These are phyloP conservation scores for Venustoraphidia nigricollis DNA, from an alignment of 2,888 invertebrate species.

Conservation along the genomic window DNA sequence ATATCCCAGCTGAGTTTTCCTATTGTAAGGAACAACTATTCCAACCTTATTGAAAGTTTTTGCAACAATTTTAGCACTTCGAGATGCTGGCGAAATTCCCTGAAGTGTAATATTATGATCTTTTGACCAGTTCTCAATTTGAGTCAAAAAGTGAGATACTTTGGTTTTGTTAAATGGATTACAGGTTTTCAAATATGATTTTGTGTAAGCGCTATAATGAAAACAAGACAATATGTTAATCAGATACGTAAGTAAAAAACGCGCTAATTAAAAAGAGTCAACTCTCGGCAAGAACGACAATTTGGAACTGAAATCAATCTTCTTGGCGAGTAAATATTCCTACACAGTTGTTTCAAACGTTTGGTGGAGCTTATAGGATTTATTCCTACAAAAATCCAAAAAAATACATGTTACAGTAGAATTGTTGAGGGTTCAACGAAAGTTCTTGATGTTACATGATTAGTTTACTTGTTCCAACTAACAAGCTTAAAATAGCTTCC, in stretches of 20 bases:
- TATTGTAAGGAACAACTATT: constrained; percentile 70
- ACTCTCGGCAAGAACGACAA: too few species aligned
- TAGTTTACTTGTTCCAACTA: too few species aligned
- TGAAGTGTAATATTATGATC: constrained; percentile 41
- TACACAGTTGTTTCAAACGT: too few species aligned
- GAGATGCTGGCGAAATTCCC: constrained; percentile 33
- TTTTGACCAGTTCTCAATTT: constrained; percentile 45
- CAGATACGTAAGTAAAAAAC: not conserved
- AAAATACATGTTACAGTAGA: too few species aligned
- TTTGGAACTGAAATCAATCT: too few species aligned
- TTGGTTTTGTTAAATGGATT: constrained; percentile 47
- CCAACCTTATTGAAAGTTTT: constrained; percentile 70
- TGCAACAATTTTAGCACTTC: constrained; percentile 45
- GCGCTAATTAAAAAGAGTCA: too few species aligned
- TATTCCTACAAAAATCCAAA: too few species aligned
- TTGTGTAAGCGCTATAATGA: constrained; percentile 33
- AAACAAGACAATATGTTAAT: constrained; percentile 5
- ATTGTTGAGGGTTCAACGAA: too few species aligned
- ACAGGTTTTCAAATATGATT: constrained; percentile 33
- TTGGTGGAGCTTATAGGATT: too few species aligned
- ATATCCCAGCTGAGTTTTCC: constrained; percentile 73
- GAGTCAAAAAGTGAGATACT: constrained; percentile 40
- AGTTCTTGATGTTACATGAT: too few species aligned
- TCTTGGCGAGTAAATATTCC: too few species aligned
- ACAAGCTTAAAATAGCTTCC: too few species aligned